Evolutionary conservation across 2,113 vertebrate genomes (phyloP).

Genomic region (Colius striatus): DNA sequence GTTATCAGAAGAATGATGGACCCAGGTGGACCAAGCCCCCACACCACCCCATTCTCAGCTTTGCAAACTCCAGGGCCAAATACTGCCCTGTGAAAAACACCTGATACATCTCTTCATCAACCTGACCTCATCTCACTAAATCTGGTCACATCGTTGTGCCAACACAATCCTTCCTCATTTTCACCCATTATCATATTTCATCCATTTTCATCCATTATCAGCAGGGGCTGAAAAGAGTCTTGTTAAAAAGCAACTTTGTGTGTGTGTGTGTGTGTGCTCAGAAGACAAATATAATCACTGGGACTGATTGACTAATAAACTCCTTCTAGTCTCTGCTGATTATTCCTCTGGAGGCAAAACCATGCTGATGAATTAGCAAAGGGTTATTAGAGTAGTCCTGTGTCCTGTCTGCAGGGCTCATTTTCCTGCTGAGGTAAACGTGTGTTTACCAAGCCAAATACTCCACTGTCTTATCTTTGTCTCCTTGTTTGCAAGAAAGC

Average conservation of each 20-base stretch:
- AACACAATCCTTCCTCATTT: background rate
- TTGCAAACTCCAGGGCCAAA: background rate
- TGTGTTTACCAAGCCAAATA: constrained; percentile 14
- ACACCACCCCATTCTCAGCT: accelerated
- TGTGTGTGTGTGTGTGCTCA: background rate
- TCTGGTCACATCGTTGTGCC: background rate
- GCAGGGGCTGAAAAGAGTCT: background rate
- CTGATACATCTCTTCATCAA: accelerated
- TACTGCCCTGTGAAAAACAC: background rate
- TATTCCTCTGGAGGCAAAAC: constrained; percentile 3
- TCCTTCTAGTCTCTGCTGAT: constrained; percentile 40
- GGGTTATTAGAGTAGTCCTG: background rate
- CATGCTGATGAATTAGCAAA: constrained; percentile 41
- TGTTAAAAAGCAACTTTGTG: background rate
- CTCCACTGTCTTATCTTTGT: background rate
- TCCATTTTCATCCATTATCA: background rate
- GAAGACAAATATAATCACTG: constrained; percentile 50
- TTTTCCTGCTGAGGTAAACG: background rate
- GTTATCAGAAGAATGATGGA: background rate
- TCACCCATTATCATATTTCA: background rate
- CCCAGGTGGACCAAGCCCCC: background rate
- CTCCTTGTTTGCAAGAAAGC: background rate
- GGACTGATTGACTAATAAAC: constrained; percentile 10
- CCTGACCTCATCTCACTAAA: background rate
- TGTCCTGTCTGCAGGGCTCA: background rate